These are phyloP conservation scores for Caenorhabditis afra DNA, from an alignment of 2,888 invertebrate genomes.

Conservation along the genomic window DNA sequence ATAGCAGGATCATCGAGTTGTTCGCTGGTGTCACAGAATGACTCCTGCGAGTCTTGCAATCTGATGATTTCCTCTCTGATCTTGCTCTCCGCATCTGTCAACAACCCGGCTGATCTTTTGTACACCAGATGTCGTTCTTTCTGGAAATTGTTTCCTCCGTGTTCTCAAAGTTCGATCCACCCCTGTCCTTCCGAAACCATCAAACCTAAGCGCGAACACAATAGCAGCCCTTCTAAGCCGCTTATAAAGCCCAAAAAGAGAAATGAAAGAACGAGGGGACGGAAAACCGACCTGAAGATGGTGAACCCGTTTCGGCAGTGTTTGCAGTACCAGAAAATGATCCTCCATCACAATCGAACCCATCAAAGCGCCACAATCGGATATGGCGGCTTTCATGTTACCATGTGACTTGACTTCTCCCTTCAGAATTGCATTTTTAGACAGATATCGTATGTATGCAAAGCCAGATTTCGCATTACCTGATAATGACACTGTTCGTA, in stretches of 20 bases:
- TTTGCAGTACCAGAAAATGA: constrained; percentile 79
- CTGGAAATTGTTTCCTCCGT: constrained; percentile 49
- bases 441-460: not conserved
- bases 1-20: constrained; percentile 69
- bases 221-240: constrained; percentile 26
- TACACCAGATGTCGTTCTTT: constrained; percentile 76
- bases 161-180: not conserved
- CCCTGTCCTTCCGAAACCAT: not conserved
- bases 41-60: constrained; percentile 68
- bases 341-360: constrained; percentile 78
- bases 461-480: constrained; percentile 24
- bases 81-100: constrained; percentile 65
- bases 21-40: constrained; percentile 79
- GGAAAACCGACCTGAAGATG: constrained; percentile 66
- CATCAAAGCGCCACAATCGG: constrained; percentile 77
- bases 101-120: constrained; percentile 74
- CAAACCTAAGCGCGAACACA: constrained; percentile 18
- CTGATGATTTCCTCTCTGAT: constrained; percentile 67
- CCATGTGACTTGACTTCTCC: constrained; percentile 65
- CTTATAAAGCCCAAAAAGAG: constrained; percentile 3
- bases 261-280: no score
- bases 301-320: constrained; percentile 73
- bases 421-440: constrained; percentile 27
- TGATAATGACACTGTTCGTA: constrained; percentile 74
- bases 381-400: constrained; percentile 75